Evolutionary conservation across 2,888 invertebrate species (phyloP).

Genomic region (Leptopilina drosophilae): DNA sequence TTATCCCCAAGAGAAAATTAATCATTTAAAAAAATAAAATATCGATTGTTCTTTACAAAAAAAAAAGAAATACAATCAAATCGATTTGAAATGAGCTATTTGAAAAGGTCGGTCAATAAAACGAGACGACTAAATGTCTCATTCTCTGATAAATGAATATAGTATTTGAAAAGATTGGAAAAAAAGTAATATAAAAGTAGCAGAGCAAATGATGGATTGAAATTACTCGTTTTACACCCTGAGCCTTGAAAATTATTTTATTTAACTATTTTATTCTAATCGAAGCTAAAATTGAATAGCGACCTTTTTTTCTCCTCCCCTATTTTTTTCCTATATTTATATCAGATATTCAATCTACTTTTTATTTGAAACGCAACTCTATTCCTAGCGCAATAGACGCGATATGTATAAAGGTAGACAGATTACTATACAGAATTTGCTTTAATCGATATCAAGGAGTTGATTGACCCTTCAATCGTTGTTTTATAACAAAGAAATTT

Average conservation of each 20-base stretch:
- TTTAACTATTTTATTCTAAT: constrained; percentile 7
- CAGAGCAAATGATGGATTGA: not conserved
- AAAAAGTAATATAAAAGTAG: constrained; percentile 7
- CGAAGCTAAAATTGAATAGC: constrained; percentile 16
- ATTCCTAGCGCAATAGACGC: constrained; percentile 27
- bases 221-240: not conserved
- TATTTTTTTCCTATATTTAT: not conserved
- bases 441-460: constrained; percentile 34
- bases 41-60: not conserved
- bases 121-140: not conserved
- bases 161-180: not conserved
- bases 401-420: constrained; percentile 27
- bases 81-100: not conserved
- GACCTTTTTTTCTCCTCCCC: not conserved
- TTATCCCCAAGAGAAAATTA: too few species aligned
- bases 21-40: not conserved
- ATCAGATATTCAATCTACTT: constrained; percentile 23
- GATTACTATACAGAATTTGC: constrained; percentile 41
- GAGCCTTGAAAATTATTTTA: not conserved
- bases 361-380: constrained; percentile 18
- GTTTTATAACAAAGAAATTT: not conserved
- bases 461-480: constrained; percentile 30
- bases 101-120: constrained; percentile 17
- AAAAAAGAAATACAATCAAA: not conserved
- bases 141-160: constrained; percentile 29